Evolutionary conservation across 2,113 vertebrate species (phyloP).

Genomic region (Lampris incognitus): DNA sequence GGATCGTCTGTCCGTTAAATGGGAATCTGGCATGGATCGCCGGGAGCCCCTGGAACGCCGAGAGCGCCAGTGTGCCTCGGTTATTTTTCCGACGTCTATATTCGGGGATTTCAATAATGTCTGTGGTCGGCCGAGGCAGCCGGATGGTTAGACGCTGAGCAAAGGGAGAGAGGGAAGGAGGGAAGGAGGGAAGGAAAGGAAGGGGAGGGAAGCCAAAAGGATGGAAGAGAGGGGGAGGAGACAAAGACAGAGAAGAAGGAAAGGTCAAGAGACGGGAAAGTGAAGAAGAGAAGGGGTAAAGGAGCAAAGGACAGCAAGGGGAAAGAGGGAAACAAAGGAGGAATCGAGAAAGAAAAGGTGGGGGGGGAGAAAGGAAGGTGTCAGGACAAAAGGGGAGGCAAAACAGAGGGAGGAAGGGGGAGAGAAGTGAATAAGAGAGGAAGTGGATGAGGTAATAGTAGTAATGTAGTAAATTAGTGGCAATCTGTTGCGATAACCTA

Average conservation of each 20-base stretch:
- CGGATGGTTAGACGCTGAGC: slow-evolving; percentile 23
- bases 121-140: slow-evolving; percentile 48
- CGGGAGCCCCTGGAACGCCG: slow-evolving; percentile 12
- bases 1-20: slow-evolving; percentile 28
- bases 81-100: slow-evolving; percentile 44
- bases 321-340: neutral
- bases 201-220: neutral
- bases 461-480: too few species aligned
- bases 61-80: slow-evolving; percentile 5
- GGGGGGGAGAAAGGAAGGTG: neutral
- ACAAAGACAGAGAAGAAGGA: neutral
- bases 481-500: too few species aligned
- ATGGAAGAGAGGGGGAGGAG: slow-evolving; percentile 15
- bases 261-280: neutral
- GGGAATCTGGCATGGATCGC: neutral
- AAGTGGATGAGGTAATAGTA: too few species aligned
- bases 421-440: too few species aligned
- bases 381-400: too few species aligned
- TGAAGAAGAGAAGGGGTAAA: too few species aligned
- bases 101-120: slow-evolving; percentile 37
- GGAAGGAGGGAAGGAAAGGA: slow-evolving; percentile 4
- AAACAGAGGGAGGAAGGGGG: too few species aligned
- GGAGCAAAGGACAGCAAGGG: too few species aligned
- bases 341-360: neutral
- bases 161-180: neutral